A percentile compares a stretch with the other conserved stretches of the same genome.
phyloP scores from a whole-genome alignment of 2,888 invertebrate species.

The Leistus spinibarbis region DNA sequence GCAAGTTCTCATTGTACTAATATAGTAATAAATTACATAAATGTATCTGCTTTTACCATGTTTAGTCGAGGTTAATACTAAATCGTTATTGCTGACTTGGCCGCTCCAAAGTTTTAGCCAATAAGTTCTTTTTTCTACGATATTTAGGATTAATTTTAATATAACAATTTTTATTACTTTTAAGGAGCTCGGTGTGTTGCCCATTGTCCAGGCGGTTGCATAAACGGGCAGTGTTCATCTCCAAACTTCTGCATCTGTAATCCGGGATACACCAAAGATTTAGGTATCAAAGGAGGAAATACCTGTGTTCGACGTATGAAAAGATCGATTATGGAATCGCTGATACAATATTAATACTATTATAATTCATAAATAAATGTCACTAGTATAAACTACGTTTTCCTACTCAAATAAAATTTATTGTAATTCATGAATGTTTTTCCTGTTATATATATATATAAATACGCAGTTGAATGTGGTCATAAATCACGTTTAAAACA shows the following conservation, averaged over 20 bases:
- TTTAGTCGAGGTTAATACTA: too few species aligned
- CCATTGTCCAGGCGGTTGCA: constrained; percentile 72
- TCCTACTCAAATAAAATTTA: neutral
- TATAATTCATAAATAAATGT: neutral
- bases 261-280: constrained; percentile 69
- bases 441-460: too few species aligned
- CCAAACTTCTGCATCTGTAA: constrained; percentile 78
- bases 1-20: too few species aligned
- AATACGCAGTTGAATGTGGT: too few species aligned
- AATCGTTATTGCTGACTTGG: too few species aligned
- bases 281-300: constrained; percentile 66
- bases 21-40: too few species aligned
- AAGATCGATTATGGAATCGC: constrained; percentile 53
- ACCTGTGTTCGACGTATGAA: constrained; percentile 64
- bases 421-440: too few species aligned
- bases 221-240: constrained; percentile 73
- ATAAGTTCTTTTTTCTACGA: too few species aligned
- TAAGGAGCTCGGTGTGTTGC: constrained; percentile 58
- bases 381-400: neutral
- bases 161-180: constrained; percentile 29
- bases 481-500: too few species aligned
- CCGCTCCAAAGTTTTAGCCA: too few species aligned
- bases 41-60: too few species aligned
- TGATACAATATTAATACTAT: constrained; percentile 50
- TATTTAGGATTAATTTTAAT: too few species aligned